Percentiles rank a stretch among this genome's conserved stretches.
Conservation (phyloP, 2,888 invertebrate species). For the Pollenia griseotomentosa region DNA sequence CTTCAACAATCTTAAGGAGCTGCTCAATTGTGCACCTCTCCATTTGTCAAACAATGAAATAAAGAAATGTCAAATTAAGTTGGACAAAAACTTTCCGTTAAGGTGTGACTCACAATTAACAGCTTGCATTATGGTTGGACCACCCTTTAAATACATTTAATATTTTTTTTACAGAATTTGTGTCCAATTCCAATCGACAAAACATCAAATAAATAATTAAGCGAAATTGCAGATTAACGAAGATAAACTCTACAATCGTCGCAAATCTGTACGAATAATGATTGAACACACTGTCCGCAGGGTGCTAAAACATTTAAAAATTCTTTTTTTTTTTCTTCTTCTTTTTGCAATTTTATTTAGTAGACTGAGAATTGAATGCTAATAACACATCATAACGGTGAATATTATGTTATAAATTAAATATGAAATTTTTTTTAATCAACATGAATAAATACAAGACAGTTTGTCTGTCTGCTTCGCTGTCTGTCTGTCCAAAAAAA, state of each 20-base stretch:
- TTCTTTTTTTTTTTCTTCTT: not conserved
- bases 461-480: not conserved
- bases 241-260: not conserved
- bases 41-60: too few species aligned
- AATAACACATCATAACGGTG: conserved; percentile 57
- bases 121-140: too few species aligned
- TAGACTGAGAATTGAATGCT: conserved; percentile 63
- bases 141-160: too few species aligned
- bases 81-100: too few species aligned
- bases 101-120: too few species aligned
- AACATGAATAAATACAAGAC: conserved; percentile 1
- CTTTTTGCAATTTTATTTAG: conserved; percentile 28
- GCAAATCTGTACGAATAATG: not conserved
- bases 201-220: too few species aligned
- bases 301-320: conserved; percentile 13
- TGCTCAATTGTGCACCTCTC: too few species aligned
- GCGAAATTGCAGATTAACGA: not conserved
- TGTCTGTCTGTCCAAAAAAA: not conserved
- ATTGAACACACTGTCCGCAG: not conserved
- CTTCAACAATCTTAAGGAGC: too few species aligned
- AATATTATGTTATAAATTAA: conserved; percentile 51
- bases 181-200: too few species aligned
- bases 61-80: too few species aligned
- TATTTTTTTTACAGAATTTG: too few species aligned
- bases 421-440: conserved; percentile 9